Base-by-base conservation (phyloP, 2,113 vertebrate species). In the Orientallactaga bullata region DNA sequence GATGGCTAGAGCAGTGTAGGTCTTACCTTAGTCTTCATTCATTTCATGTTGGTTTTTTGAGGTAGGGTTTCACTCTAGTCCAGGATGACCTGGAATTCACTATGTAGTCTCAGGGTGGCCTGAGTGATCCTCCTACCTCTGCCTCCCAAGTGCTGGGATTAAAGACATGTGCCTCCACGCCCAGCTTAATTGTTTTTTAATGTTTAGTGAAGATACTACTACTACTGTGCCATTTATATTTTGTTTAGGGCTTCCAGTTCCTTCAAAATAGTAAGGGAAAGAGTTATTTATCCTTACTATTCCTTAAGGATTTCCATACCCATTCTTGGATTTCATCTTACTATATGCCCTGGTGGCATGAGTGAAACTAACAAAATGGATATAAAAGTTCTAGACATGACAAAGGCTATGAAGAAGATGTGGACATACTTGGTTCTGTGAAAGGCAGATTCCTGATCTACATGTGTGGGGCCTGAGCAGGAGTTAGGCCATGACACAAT, bases 121-220 rank as follows among this genome's bases (percentile, higher is more conserved):
- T 47, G 5, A 47, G 42, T 47, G 42, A 47, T 47, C 42, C 42
- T 47, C 42, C 42, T 47, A 47, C 42, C 42, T 47, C 42, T 47
- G 42, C 8, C 42, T 8, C 42, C 42, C 8, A 8, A 47, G 42
- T 47, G 42, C 42, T 47, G 42, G 42, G 42, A 47, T 47, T 47
- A 47, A 47, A 47, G 42, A 6, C 42, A 8, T 47, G 42, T 8
- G 42, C 8, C 42, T 6, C 42, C 42, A 47, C 8, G 8, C 8
- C 42, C 8, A 8, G 42, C 42, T 47, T 47, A 47, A 47, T 6
- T 47, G 8, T 47, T 11, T 85, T 96, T 86, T 88, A 71, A 79
- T 94, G 68, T 73, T 72, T 94, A 92, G 81, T 0, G 5, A 91
- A 91, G 89, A 84, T 9, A 51, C 92, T 92, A 58, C 10, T 35